phyloP scores from a whole-genome alignment of 2,113 vertebrate species.

The Ciconia boyciana region DNA sequence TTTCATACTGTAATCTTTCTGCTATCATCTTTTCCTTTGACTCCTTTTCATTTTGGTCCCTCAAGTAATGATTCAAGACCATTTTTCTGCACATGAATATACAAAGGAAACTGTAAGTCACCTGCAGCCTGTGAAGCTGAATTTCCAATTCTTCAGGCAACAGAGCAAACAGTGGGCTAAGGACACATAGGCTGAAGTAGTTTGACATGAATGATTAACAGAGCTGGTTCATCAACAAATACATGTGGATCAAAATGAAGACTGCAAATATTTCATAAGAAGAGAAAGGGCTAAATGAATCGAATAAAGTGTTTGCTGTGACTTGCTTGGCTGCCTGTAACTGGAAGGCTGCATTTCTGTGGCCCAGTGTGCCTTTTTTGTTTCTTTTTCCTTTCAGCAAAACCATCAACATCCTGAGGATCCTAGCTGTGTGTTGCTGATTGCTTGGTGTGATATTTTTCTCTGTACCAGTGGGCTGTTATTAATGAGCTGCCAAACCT shows the following conservation, averaged over 20 bases:
- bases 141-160: not conserved
- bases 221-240: not conserved
- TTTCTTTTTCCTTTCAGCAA: not conserved
- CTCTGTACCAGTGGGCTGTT: not conserved
- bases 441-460: not conserved
- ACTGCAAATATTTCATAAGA: not conserved
- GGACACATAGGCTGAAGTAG: not conserved
- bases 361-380: not conserved
- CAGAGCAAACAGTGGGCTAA: not conserved
- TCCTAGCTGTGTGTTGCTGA: not conserved
- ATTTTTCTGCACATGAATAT: not conserved
- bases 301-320: not conserved
- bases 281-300: not conserved
- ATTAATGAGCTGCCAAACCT: conserved; percentile 13
- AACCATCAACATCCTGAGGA: not conserved
- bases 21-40: conserved; percentile 3
- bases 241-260: not conserved
- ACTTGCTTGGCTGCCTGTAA: not conserved
- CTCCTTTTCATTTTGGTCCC: not conserved
- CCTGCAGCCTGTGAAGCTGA: not conserved
- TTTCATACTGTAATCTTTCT: not conserved
- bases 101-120: not conserved
- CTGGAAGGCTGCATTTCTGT: not conserved
- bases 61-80: not conserved
- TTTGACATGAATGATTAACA: not conserved